Conservation (phyloP, 1,140 invertebrate genomes). For the Aleiodes sp. region DNA sequence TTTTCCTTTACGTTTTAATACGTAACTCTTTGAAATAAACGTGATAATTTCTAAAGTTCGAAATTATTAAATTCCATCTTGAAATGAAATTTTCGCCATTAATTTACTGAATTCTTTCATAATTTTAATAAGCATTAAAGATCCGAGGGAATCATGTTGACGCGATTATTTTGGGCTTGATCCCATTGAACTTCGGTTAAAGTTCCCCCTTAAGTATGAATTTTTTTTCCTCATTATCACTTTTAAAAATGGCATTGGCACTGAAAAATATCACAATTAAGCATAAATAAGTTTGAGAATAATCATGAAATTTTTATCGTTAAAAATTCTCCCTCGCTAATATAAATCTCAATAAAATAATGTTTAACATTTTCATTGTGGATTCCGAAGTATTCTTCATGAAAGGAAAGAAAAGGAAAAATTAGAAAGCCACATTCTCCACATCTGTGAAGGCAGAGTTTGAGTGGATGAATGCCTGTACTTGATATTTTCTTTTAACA, state of each 20-base stretch:
- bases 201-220: neutral
- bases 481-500: slow-evolving; percentile 43
- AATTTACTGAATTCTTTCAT: too few relatives aligned
- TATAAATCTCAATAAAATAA: too few relatives aligned
- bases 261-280: neutral
- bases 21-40: neutral
- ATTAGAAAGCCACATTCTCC: neutral
- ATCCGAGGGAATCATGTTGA: neutral
- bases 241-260: slow-evolving; percentile 14
- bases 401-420: neutral
- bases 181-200: neutral
- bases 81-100: neutral
- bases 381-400: too few relatives aligned
- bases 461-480: neutral
- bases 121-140: neutral
- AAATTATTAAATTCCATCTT: neutral
- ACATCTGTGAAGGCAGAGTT: neutral
- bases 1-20: slow-evolving; percentile 25
- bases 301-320: neutral
- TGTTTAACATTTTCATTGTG: too few relatives aligned
- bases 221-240: neutral
- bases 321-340: too few relatives aligned
- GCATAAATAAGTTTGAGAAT: neutral
- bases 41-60: slow-evolving; percentile 5
- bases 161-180: slow-evolving; percentile 3